These are phyloP conservation scores for Heliconius hermathena DNA, from an alignment of 1,140 invertebrate species.

Conservation along the genomic window DNA sequence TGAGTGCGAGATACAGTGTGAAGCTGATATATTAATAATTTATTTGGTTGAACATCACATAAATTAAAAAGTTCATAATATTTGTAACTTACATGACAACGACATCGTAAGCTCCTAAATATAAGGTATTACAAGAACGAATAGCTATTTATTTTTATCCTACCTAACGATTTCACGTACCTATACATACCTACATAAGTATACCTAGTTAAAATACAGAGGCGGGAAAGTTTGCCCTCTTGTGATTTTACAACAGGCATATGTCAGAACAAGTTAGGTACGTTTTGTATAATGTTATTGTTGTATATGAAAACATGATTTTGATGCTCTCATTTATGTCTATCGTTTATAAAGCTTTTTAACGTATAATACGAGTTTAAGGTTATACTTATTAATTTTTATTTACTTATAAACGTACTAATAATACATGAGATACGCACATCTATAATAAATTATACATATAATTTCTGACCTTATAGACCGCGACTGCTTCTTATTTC, in stretches of 20 bases:
- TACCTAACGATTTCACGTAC: background rate
- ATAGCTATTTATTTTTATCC: background rate
- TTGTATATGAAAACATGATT: background rate
- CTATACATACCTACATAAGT: background rate
- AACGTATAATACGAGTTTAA: background rate
- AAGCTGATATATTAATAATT: background rate
- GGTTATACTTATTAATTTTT: too few relatives aligned
- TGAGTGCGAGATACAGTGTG: too few relatives aligned
- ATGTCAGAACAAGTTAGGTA: constrained; percentile 11
- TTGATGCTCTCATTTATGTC: background rate
- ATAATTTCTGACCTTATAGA: too few relatives aligned
- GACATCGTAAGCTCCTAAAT: background rate
- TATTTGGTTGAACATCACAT: background rate
- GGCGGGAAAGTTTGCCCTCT: constrained; percentile 24
- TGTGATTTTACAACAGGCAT: constrained; percentile 25
- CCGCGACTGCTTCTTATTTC: too few relatives aligned
- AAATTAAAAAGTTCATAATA: background rate
- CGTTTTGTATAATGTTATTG: background rate
- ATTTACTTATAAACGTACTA: too few relatives aligned
- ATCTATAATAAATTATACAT: too few relatives aligned
- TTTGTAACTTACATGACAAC: background rate
- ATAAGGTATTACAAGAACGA: background rate
- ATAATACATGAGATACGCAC: too few relatives aligned
- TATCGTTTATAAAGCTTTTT: background rate
- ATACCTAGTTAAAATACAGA: background rate